A percentile compares a stretch with the other conserved stretches of the same genome.
Conservation (phyloP, 1,140 invertebrate genomes). For the Neomicropteryx cornuta region DNA sequence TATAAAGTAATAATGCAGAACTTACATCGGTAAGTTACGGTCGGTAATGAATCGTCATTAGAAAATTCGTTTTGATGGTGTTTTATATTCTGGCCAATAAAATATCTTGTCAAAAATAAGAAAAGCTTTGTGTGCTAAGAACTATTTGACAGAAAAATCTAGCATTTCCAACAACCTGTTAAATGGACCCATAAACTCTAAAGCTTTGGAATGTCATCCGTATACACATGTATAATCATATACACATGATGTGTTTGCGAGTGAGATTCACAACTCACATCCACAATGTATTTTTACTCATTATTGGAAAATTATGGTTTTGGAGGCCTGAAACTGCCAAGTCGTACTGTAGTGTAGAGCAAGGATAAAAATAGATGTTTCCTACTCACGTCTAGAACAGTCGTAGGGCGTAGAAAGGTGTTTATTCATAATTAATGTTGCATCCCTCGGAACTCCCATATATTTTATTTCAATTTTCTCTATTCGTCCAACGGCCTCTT, state of each 20-base stretch:
- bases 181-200: background rate
- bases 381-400: slow-evolving; percentile 73
- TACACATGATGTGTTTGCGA: background rate
- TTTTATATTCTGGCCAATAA: too few relatives aligned
- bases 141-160: too few relatives aligned
- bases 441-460: slow-evolving; percentile 58
- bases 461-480: slow-evolving; percentile 88
- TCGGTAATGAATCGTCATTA: too few relatives aligned
- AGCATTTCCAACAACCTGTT: too few relatives aligned
- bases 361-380: background rate
- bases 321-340: background rate
- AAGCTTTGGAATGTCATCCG: background rate
- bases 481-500: slow-evolving; percentile 60
- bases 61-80: too few relatives aligned
- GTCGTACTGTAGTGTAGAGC: background rate
- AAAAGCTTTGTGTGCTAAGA: too few relatives aligned
- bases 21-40: too few relatives aligned
- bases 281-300: background rate
- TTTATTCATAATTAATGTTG: slow-evolving; percentile 83
- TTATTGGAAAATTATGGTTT: background rate
- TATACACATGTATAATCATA: background rate
- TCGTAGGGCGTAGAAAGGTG: slow-evolving; percentile 84
- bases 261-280: background rate
- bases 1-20: too few relatives aligned
- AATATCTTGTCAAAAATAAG: too few relatives aligned